phyloP scores from a whole-genome alignment of 2,797 vertebrate species.

The Sebastes baramenuke region DNA sequence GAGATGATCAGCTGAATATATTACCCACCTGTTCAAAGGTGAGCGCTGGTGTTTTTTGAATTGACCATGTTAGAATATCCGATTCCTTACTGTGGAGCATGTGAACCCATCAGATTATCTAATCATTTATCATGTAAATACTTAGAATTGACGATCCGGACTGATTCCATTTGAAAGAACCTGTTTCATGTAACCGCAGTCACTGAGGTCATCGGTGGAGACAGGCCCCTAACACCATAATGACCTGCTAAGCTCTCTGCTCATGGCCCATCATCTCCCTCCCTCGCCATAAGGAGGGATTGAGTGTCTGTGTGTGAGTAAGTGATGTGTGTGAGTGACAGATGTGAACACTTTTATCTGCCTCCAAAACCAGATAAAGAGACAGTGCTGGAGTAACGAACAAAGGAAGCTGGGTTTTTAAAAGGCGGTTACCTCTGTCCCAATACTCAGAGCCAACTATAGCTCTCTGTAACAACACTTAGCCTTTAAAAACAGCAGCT shows the following conservation, averaged over 20 bases:
- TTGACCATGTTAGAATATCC: background rate
- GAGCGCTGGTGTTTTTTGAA: background rate
- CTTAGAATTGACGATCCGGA: background rate
- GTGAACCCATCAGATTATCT: background rate
- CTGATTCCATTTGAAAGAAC: background rate
- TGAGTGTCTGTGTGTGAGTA: background rate
- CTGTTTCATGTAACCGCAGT: background rate
- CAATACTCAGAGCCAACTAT: background rate
- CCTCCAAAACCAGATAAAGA: background rate
- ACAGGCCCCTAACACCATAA: constrained; percentile 27
- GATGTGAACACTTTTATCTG: constrained; percentile 3
- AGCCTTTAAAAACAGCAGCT: background rate
- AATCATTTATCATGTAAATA: background rate
- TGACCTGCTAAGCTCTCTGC: constrained; percentile 19
- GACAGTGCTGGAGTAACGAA: background rate
- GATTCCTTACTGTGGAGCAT: background rate
- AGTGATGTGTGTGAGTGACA: constrained; percentile 45
- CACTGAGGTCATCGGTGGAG: constrained; percentile 13
- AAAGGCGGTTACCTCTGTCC: background rate
- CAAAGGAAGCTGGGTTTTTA: background rate
- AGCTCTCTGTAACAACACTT: background rate
- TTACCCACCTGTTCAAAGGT: background rate
- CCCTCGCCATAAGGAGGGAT: background rate
- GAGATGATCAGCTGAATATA: background rate
- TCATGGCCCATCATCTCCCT: constrained; percentile 18